Base-by-base conservation (phyloP, 2,113 vertebrate species). In the Lasiurus cinereus region DNA sequence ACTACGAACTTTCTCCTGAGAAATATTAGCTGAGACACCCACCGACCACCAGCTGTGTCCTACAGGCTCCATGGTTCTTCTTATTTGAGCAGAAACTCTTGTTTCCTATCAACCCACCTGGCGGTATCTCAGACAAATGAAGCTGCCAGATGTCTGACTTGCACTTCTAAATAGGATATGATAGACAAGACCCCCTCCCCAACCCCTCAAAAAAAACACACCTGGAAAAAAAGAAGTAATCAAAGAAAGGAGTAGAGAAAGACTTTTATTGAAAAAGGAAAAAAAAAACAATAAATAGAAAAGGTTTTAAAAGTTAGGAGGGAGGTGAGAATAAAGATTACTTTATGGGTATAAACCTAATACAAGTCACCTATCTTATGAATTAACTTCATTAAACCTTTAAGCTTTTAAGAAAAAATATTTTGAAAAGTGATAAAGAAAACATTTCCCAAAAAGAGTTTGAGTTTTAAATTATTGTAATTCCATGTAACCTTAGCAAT, bases 391-490 rank as follows among this genome's bases (percentile, higher is more conserved):
- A 93, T 11, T 69, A 82, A 85, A 84, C 36, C 11, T 66, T 82
- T 74, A 59, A 69, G 52, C 27, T 82, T 64, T 64, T 14, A 21
- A 56, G 43, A 6, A 6, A 64, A 56, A 84, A 29, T 89, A 76
- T 39, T 80, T 52, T 92, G 24, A 83, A 91, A 93, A 78, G 11
- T 84, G 46, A 93, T 62, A 74, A 6, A 89, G 39, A 76, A 77
- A 73, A 87, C 56, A 39, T 46, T 82, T 43, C 48, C 39, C 43
- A 2, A 69, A 52, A 87, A 54, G n/a, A 67, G 67, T 4, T 43
- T 31, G 12, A 16, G 54, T 89, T 89, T 91, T 62, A 95, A 90
- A 56, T 66, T 67, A 85, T 18, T 80, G 64, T 7, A 91, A 73
- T 67, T 52, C 33, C 21, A 69, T 3, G 56, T 24, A 88, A 62